A percentile compares a stretch with the other conserved stretches of the same genome.
These are phyloP conservation scores for Mizuhopecten yessoensis DNA, from an alignment of 1,140 invertebrate species.

Conservation along the genomic window DNA sequence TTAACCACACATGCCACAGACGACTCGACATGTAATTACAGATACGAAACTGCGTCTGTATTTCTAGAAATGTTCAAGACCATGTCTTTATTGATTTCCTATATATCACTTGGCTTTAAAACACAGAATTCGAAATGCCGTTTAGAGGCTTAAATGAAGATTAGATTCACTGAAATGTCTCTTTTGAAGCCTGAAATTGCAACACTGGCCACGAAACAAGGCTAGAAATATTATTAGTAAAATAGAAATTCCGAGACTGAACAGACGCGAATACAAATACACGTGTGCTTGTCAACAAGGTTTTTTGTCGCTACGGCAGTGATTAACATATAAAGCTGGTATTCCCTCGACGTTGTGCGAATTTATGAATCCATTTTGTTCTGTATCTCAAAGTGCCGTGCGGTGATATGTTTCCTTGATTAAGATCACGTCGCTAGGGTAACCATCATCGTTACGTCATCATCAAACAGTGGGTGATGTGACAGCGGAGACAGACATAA, in stretches of 20 bases:
- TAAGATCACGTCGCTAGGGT: constrained; percentile 17
- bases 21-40: neutral
- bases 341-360: neutral
- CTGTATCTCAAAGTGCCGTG: neutral
- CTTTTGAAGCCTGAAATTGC: too few species aligned
- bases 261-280: too few species aligned
- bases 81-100: neutral
- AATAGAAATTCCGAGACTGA: neutral
- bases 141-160: too few species aligned
- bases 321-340: neutral
- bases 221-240: too few species aligned
- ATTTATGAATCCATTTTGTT: neutral
- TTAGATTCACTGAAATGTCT: too few species aligned
- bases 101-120: neutral
- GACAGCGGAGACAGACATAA: neutral
- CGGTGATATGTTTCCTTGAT: neutral
- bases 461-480: neutral
- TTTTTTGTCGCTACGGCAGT: too few species aligned
- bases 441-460: neutral
- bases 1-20: neutral
- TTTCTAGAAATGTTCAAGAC: neutral
- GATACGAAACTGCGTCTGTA: neutral
- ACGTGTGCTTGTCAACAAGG: too few species aligned
- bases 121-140: neutral
- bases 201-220: too few species aligned